These are phyloP conservation scores for Dione vanillae DNA, from an alignment of 2,888 invertebrate genomes.

Conservation along the genomic window DNA sequence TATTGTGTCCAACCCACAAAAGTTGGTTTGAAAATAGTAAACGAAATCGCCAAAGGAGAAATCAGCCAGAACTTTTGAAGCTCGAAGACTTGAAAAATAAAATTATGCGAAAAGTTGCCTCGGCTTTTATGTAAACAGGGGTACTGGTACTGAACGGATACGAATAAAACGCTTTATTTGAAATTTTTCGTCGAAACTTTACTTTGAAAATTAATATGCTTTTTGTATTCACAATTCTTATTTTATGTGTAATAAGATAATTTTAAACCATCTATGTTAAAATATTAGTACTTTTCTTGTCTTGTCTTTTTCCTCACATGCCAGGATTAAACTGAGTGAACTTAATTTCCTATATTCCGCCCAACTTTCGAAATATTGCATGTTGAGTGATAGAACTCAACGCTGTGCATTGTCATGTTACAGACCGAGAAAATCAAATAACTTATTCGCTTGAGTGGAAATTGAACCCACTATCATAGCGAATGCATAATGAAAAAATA, in stretches of 20 bases:
- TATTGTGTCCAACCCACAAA: constrained; percentile 52
- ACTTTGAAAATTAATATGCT: constrained; percentile 21
- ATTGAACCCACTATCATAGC: too few species aligned
- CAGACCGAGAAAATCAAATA: too few species aligned
- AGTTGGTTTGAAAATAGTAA: constrained; percentile 54
- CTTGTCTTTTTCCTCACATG: too few species aligned
- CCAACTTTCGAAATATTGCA: background rate
- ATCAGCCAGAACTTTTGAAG: constrained; percentile 54
- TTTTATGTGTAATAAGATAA: background rate
- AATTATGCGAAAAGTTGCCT: constrained; percentile 59
- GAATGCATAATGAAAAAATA: too few species aligned
- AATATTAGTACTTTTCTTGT: too few species aligned
- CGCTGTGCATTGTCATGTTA: too few species aligned
- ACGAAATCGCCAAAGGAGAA: constrained; percentile 52
- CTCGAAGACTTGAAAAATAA: constrained; percentile 60
- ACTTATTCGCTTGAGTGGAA: too few species aligned
- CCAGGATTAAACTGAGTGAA: too few species aligned
- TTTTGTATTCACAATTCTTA: constrained; percentile 8
- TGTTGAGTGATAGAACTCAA: background rate
- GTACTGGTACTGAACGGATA: constrained; percentile 37
- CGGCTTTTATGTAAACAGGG: constrained; percentile 45
- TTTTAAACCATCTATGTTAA: background rate
- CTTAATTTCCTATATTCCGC: too few species aligned
- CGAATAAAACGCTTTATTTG: constrained; percentile 42
- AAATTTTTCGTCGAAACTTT: constrained; percentile 29